Percentiles rank a stretch among this genome's conserved stretches.
These are phyloP conservation scores for Diachrysia chrysitis DNA, from an alignment of 2,888 invertebrate species.

Conservation along the genomic window DNA sequence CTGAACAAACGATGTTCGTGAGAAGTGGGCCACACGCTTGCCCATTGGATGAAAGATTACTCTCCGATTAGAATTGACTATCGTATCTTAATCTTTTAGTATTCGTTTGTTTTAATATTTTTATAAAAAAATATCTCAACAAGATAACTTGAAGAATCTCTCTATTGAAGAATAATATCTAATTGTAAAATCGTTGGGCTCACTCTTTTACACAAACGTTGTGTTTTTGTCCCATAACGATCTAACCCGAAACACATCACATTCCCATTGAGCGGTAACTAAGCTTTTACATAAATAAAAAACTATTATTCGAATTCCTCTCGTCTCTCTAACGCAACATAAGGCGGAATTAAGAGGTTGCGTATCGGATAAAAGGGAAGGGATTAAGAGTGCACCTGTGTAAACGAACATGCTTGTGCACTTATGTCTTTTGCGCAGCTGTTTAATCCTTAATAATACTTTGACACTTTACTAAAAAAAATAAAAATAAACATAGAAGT, in stretches of 20 bases:
- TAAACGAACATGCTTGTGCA: neutral
- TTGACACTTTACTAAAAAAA: too few species aligned
- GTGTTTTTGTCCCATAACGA: neutral
- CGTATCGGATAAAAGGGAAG: neutral
- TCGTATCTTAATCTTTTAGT: conserved; percentile 30
- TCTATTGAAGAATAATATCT: too few species aligned
- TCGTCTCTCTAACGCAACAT: neutral
- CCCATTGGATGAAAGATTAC: conserved; percentile 28
- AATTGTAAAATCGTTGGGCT: too few species aligned
- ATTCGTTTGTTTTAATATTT: too few species aligned
- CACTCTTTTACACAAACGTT: neutral
- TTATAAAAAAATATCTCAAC: too few species aligned
- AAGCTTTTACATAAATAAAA: neutral
- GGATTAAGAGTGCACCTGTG: neutral
- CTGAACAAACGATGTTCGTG: conserved; percentile 36
- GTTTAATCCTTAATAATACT: neutral
- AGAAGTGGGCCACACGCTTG: conserved; percentile 32
- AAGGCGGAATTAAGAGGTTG: neutral
- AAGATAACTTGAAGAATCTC: too few species aligned
- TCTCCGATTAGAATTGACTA: conserved; percentile 35
- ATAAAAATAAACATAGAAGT: too few species aligned
- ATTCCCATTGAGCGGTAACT: too few species aligned
- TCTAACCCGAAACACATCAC: neutral
- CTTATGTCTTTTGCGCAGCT: neutral
- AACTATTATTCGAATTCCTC: neutral